Evolutionary conservation across 2,113 vertebrate species (phyloP).

Genomic region (Neogobius melanostomus): DNA sequence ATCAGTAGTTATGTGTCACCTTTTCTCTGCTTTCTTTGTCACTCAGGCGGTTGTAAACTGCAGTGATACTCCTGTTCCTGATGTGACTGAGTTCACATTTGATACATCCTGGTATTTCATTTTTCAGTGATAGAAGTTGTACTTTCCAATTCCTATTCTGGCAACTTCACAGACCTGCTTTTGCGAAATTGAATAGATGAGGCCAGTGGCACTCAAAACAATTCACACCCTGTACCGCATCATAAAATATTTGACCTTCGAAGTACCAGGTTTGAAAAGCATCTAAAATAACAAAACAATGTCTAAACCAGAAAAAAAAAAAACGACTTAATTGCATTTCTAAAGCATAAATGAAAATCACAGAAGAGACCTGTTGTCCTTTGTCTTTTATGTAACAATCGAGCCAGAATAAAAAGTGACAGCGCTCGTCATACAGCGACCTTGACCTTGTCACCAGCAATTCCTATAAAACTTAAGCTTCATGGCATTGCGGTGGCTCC

Average conservation of each 20-base stretch:
- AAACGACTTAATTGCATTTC: too few species aligned
- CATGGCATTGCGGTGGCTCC: slow-evolving; percentile 18
- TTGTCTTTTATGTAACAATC: background rate
- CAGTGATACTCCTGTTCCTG: slow-evolving; percentile 22
- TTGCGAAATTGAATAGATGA: too few species aligned
- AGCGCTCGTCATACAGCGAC: slow-evolving; percentile 2
- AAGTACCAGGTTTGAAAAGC: too few species aligned
- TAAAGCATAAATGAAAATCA: too few species aligned
- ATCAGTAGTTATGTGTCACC: slow-evolving; percentile 46
- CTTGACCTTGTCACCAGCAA: slow-evolving; percentile 18
- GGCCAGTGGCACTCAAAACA: too few species aligned
- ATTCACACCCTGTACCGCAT: too few species aligned
- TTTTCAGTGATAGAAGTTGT: too few species aligned
- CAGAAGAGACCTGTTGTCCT: background rate
- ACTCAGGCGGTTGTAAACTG: slow-evolving; percentile 35
- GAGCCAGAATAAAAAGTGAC: background rate
- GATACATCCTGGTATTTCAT: background rate
- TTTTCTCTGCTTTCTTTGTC: slow-evolving; percentile 33
- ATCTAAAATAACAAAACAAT: too few species aligned
- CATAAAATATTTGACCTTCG: too few species aligned
- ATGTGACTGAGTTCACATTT: slow-evolving; percentile 20
- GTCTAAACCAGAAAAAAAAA: too few species aligned
- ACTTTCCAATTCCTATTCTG: too few species aligned
- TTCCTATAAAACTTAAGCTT: slow-evolving; percentile 35
- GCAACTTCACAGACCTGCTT: too few species aligned